Evolutionary conservation across 2,797 vertebrate genomes (phyloP).

Genomic region (Hyperoplus lanceolatus): DNA sequence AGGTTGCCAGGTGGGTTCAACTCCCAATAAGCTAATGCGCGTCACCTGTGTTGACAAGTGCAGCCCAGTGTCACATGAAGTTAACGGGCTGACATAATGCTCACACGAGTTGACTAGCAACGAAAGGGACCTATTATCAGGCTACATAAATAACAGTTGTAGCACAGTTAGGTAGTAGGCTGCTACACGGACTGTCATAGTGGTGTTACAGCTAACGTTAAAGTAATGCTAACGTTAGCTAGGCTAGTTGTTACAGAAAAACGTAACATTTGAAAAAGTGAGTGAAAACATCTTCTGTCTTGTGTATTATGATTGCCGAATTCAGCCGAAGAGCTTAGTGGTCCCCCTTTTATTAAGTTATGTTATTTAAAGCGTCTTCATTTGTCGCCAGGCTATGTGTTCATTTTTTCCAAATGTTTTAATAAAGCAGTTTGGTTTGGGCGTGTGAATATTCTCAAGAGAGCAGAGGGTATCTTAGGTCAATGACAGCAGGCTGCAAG

Average conservation of each 20-base stretch:
- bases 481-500: background rate
- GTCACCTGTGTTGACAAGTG: background rate
- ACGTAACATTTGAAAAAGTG: background rate
- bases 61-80: background rate
- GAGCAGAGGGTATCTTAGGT: accelerated
- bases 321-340: background rate
- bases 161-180: background rate
- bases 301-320: constrained; percentile 27
- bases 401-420: constrained; percentile 15
- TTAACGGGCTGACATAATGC: background rate
- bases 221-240: constrained; percentile 28
- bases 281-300: background rate
- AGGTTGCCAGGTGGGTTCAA: constrained; percentile 81
- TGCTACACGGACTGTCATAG: too few relatives aligned
- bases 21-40: background rate
- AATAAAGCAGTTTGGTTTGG: constrained; percentile 5
- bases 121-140: background rate
- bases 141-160: background rate
- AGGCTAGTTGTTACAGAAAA: background rate
- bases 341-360: accelerated
- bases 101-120: background rate
- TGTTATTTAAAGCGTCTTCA: accelerated
- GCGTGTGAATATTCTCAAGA: too few relatives aligned
- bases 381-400: background rate
- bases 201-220: background rate